Percentiles rank a stretch among this genome's conserved stretches.
Conservation (phyloP, 1,140 invertebrate genomes). For the Reticulitermes speratus region DNA sequence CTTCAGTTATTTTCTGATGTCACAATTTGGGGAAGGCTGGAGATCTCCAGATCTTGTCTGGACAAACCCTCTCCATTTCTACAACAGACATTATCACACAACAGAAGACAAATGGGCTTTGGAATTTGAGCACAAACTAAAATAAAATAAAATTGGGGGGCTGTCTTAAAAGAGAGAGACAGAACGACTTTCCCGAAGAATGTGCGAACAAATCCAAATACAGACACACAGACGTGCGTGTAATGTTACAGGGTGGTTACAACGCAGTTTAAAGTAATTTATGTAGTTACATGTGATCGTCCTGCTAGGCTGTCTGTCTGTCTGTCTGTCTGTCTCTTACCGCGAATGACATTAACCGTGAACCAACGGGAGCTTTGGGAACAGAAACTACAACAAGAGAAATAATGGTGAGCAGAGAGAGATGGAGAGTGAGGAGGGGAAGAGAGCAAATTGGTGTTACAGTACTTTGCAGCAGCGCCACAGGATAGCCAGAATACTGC, state of each 20-base stretch:
- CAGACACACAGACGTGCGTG: neutral
- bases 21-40: neutral
- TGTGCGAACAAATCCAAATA: neutral
- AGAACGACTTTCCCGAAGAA: neutral
- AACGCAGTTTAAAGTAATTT: neutral
- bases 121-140: neutral
- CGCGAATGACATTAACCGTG: neutral
- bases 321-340: too few relatives aligned
- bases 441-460: neutral
- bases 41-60: neutral
- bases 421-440: neutral
- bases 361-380: neutral
- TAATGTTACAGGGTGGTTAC: neutral
- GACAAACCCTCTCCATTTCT: neutral
- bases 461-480: neutral
- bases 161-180: neutral
- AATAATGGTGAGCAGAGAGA: neutral
- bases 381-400: neutral
- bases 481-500: neutral
- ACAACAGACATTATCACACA: neutral
- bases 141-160: neutral
- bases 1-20: neutral
- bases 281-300: too few relatives aligned
- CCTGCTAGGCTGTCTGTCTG: too few relatives aligned
- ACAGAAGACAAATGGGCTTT: neutral